Base-by-base conservation (phyloP, 2,797 vertebrate species). In the Gambusia yucatana region DNA sequence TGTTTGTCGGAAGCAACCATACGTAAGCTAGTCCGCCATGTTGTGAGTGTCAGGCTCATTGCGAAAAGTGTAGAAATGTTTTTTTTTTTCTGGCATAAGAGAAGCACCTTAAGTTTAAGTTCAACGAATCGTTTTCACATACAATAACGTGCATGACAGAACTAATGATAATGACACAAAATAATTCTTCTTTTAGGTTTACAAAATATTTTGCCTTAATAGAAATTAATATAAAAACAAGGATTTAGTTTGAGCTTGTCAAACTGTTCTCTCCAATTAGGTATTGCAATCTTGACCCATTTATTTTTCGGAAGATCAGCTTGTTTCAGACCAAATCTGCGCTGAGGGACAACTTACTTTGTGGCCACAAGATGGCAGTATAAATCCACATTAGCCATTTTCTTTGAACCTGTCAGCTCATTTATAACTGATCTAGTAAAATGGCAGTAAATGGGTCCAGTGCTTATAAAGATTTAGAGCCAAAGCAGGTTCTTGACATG, bases 291-390 rank as follows among this genome's bases (percentile, higher is more conserved):
- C 25, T 57, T 6, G 3, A 57, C n/a, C 1, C 3, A 28, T 8
- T 57, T 57, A 13, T 57, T 28, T 57, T 30, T 59, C 5, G 25
- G 25, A 55, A 55, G 9, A 55, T 10, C 22, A 28, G 52, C 52
- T 57, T 57, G n/a, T 57, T n/a, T 57, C 25, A 57, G 52, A n/a
- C 52, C 22, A 57, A 28, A 57, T 3, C 8, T 33, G 33, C 1
- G 33, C 33, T 33, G 0, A 22, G 8, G 3, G 17, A 41, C 36
- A 28, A 5, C 77, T 43, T 55, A 9, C 16, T 25, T 0, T 46
- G 16, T 3, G 7, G 33, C 91, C 94, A 85, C 77, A 3, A 88
- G 91, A 78, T 88, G 92, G 82, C 89, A 90, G 76, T 84, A 61
- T 88, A 61, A 20, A 72, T 47, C 86, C 80, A 84, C 52, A 52